A percentile compares a stretch with the other conserved stretches of the same genome.
These are phyloP conservation scores for Callorhinus ursinus DNA, from an alignment of 2,113 vertebrate species.

Conservation along the genomic window DNA sequence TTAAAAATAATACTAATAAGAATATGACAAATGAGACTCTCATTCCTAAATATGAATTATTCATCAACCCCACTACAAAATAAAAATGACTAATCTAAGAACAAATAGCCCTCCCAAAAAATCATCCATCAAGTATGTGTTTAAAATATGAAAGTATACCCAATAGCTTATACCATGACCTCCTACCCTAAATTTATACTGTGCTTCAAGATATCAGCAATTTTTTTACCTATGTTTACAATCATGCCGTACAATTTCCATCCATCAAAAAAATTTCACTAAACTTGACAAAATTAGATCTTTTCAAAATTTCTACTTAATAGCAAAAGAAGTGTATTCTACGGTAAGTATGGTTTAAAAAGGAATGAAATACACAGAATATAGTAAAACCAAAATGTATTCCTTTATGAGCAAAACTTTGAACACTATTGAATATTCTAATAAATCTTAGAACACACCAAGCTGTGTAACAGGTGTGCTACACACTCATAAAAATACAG, in stretches of 20 bases:
- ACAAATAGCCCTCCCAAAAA: background rate
- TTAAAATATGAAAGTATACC: background rate
- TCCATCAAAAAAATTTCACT: background rate
- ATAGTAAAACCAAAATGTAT: background rate
- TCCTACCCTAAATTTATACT: background rate
- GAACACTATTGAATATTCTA: background rate
- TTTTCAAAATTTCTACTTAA: background rate
- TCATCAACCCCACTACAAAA: background rate
- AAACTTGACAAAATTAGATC: background rate
- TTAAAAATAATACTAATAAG: background rate
- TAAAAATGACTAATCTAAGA: background rate
- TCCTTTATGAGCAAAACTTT: background rate
- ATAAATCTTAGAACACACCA: background rate
- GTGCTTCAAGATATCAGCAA: background rate
- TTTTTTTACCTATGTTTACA: background rate
- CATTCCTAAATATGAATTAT: background rate
- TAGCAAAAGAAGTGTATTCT: background rate
- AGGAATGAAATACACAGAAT: background rate
- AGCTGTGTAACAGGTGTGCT: background rate
- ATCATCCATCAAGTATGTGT: background rate
- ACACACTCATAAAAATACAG: background rate
- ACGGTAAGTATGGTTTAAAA: background rate
- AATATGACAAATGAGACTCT: background rate
- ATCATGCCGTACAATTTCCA: background rate
- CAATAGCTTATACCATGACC: background rate